These are phyloP conservation scores for Ictidomys tridecemlineatus DNA, from an alignment of 2,113 vertebrate genomes.

Conservation along the genomic window DNA sequence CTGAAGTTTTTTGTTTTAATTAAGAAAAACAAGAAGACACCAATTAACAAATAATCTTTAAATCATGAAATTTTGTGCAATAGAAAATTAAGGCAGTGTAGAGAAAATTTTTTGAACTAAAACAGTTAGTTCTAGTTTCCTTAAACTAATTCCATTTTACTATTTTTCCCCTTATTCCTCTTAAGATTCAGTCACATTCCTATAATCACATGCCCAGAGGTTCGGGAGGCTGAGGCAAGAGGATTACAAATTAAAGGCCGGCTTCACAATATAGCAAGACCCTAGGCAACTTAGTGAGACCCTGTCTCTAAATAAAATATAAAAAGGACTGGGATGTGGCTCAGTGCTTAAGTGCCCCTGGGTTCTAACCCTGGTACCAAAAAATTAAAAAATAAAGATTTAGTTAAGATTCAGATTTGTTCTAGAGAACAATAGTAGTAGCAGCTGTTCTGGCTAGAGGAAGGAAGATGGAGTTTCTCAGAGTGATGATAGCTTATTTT, in stretches of 20 bases:
- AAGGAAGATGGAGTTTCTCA: neutral
- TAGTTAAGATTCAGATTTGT: neutral
- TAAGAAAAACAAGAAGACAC: neutral
- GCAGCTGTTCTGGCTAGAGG: neutral
- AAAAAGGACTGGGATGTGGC: too few relatives aligned
- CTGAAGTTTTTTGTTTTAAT: slow-evolving; percentile 24
- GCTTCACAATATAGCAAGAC: too few relatives aligned
- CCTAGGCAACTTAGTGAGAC: too few relatives aligned
- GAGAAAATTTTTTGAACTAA: neutral
- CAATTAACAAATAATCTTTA: slow-evolving; percentile 18
- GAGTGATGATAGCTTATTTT: slow-evolving; percentile 22
- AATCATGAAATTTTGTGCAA: neutral
- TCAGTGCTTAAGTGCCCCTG: too few relatives aligned
- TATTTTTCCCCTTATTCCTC: neutral
- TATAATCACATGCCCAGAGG: too few relatives aligned
- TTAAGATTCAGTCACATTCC: neutral
- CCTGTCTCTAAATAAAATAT: too few relatives aligned
- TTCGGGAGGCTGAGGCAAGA: too few relatives aligned
- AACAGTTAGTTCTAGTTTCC: slow-evolving; percentile 17
- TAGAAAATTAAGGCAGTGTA: slow-evolving; percentile 5
- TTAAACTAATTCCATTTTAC: slow-evolving; percentile 12
- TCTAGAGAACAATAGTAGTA: neutral
- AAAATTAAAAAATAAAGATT: too few relatives aligned
- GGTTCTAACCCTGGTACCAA: too few relatives aligned
- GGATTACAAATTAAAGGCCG: too few relatives aligned